phyloP scores from a whole-genome alignment of 2,888 invertebrate genomes.

The Hemaris fuciformis region DNA sequence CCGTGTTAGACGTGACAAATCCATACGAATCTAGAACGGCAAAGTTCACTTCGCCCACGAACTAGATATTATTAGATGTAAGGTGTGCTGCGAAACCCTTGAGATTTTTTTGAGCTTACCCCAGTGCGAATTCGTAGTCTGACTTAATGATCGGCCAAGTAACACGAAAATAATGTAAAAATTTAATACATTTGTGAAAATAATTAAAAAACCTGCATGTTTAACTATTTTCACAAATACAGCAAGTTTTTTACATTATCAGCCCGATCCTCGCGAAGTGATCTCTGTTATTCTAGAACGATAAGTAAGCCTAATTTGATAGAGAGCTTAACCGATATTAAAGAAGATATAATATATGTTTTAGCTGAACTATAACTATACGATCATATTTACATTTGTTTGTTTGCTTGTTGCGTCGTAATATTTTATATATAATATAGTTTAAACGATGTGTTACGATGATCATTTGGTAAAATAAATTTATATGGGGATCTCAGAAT shows the following conservation, averaged over 20 bases:
- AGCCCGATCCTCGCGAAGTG: conserved; percentile 29
- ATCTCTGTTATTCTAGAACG: conserved; percentile 65
- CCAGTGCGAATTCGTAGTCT: not conserved
- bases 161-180: not conserved
- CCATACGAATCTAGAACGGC: conserved; percentile 53
- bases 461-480: conserved; percentile 43
- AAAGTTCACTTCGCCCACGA: conserved; percentile 53
- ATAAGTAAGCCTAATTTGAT: conserved; percentile 75
- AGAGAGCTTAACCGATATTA: conserved; percentile 77
- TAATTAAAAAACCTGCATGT: conserved; percentile 50
- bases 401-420: conserved; percentile 75
- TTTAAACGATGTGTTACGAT: conserved; percentile 57
- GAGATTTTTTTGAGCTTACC: conserved; percentile 41
- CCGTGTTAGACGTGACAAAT: conserved; percentile 55
- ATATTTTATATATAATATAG: conserved; percentile 59
- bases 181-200: conserved; percentile 10
- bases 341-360: conserved; percentile 76
- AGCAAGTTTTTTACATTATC: conserved; percentile 33
- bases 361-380: conserved; percentile 49
- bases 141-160: not conserved
- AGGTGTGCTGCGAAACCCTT: conserved; percentile 37
- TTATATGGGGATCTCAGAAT: conserved; percentile 36
- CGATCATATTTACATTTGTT: conserved; percentile 77
- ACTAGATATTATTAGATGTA: conserved; percentile 38
- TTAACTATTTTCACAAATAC: conserved; percentile 32